Conservation (phyloP, 2,113 vertebrate genomes). For the Amphilophus citrinellus region DNA sequence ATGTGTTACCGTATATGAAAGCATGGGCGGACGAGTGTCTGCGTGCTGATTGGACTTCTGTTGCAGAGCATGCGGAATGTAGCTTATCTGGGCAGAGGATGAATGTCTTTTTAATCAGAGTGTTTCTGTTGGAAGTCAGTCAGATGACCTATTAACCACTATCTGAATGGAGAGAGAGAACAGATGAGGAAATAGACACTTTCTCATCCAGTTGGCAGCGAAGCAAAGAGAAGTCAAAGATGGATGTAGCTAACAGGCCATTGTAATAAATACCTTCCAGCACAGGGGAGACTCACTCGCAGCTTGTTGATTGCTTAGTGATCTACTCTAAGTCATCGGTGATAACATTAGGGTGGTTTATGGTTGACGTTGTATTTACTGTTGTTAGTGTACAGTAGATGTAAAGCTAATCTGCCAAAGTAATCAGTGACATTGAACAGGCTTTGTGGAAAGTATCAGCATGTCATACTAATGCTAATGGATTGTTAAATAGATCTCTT, state of each 20-base stretch:
- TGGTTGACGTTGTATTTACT: constrained; percentile 28
- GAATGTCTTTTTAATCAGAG: constrained; percentile 70
- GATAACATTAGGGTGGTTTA: constrained; percentile 21
- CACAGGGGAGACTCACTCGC: constrained; percentile 13
- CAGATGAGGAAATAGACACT: constrained; percentile 60
- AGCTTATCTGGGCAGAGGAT: constrained; percentile 50
- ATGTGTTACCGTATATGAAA: constrained; percentile 23
- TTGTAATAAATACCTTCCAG: constrained; percentile 61
- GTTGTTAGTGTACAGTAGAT: constrained; percentile 17
- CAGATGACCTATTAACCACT: constrained; percentile 64
- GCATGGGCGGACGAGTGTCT: constrained; percentile 8
- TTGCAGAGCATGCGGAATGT: constrained; percentile 32
- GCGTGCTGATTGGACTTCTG: constrained; percentile 45
- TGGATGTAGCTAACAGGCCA: constrained; percentile 50
- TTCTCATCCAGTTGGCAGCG: constrained; percentile 54
- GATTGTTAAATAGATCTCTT: constrained; percentile 30
- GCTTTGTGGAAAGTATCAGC: constrained; percentile 27
- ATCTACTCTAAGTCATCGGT: constrained; percentile 18
- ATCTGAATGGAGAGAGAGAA: constrained; percentile 42
- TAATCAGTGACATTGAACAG: constrained; percentile 33
- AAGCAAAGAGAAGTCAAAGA: constrained; percentile 36
- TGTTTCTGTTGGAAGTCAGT: constrained; percentile 71
- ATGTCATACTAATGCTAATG: constrained; percentile 18
- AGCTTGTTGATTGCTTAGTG: constrained; percentile 26
- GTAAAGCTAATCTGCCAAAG: constrained; percentile 28